Conservation (phyloP, 2,888 invertebrate species). For the Clanis bilineata region DNA sequence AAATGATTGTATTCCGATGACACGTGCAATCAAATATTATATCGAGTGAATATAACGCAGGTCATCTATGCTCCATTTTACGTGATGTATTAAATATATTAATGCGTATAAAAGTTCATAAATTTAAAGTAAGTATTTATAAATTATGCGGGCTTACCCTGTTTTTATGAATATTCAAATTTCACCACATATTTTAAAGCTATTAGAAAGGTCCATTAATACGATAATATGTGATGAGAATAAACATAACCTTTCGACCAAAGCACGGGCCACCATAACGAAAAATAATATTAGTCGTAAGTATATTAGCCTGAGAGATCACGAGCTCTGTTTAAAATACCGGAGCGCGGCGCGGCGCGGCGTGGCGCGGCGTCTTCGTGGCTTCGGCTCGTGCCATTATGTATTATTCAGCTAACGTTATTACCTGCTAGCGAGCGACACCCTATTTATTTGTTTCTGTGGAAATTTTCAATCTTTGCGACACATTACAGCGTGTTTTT, state of each 20-base stretch:
- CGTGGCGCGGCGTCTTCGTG: neutral
- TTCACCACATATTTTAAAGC: neutral
- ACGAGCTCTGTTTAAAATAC: neutral
- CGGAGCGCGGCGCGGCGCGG: neutral
- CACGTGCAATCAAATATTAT: too few relatives aligned
- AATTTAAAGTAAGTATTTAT: too few relatives aligned
- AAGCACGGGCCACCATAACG: neutral
- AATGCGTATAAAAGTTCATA: too few relatives aligned
- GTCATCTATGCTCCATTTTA: too few relatives aligned
- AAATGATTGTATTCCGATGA: too few relatives aligned
- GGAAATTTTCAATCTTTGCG: slow-evolving; percentile 3
- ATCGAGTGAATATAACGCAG: too few relatives aligned
- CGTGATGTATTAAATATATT: too few relatives aligned
- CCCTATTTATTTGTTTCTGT: slow-evolving; percentile 3
- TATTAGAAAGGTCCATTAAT: neutral
- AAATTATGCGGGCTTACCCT: neutral
- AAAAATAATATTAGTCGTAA: neutral
- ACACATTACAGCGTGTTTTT: neutral
- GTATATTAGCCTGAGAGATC: neutral
- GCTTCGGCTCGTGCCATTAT: neutral
- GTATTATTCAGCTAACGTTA: slow-evolving; percentile 9
- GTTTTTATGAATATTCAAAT: neutral
- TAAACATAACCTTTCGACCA: neutral
- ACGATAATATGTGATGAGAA: too few relatives aligned
- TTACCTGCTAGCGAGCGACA: neutral